These are phyloP conservation scores for Priocnemis perturbator DNA, from an alignment of 2,888 invertebrate genomes.

Conservation along the genomic window DNA sequence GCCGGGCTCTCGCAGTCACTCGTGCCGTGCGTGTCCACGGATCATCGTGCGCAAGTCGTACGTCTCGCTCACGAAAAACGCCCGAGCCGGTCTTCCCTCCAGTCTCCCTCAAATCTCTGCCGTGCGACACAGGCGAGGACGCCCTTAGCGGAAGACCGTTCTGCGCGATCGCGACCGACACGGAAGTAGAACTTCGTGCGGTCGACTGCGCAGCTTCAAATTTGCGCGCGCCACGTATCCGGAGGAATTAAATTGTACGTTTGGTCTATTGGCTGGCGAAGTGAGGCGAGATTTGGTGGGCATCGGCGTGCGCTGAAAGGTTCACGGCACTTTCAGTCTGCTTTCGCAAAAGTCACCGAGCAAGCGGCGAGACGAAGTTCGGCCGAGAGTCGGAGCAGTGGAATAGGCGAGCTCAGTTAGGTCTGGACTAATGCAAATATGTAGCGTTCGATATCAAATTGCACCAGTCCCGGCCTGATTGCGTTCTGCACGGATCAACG, in stretches of 20 bases:
- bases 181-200: neutral
- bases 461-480: constrained; percentile 77
- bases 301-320: no score
- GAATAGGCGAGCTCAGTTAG: constrained; percentile 60
- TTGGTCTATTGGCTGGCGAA: no score
- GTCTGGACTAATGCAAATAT: constrained; percentile 75
- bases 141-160: neutral
- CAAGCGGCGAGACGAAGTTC: neutral
- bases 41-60: constrained; percentile 27
- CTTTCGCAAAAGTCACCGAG: neutral
- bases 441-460: constrained; percentile 74
- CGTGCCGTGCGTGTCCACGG: constrained; percentile 42
- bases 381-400: no score
- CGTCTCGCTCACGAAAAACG: neutral
- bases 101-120: neutral
- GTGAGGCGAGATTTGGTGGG: no score
- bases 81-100: neutral
- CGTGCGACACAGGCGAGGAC: neutral
- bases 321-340: no score
- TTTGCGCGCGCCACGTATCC: neutral
- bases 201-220: no score
- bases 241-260: neutral
- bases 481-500: constrained; percentile 54
- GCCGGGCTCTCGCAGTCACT: constrained; percentile 44
- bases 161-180: neutral